Percentiles rank a stretch among this genome's conserved stretches.
Conservation (phyloP, 1,140 invertebrate genomes). For the Nylanderia fulva region DNA sequence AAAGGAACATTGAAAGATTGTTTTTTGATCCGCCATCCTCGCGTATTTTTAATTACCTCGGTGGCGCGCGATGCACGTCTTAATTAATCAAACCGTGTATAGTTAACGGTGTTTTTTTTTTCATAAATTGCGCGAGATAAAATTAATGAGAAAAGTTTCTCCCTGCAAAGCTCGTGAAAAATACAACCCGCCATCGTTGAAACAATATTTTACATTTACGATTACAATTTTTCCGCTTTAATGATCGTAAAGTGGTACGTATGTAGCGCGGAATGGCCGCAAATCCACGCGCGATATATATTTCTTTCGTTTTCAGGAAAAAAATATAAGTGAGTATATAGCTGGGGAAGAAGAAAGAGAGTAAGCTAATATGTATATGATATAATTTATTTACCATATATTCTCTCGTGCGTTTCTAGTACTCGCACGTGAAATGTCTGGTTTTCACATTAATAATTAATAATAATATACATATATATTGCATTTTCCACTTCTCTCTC, state of each 20-base stretch:
- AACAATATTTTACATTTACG: conserved; percentile 57
- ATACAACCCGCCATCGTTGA: conserved; percentile 18
- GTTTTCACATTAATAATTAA: conserved; percentile 28
- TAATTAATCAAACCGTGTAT: conserved; percentile 52
- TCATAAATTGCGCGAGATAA: conserved; percentile 33
- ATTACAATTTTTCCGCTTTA: conserved; percentile 51
- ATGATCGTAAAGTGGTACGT: conserved; percentile 36
- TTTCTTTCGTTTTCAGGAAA: conserved; percentile 5
- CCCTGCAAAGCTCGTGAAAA: conserved; percentile 40
- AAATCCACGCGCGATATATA: conserved; percentile 32
- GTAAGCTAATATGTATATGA: not conserved
- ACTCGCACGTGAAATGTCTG: not conserved
- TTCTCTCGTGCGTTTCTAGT: not conserved
- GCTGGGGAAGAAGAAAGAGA: not conserved
- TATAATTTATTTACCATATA: too few relatives aligned
- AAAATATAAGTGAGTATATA: conserved; percentile 2
- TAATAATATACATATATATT: not conserved
- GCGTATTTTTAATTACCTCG: conserved; percentile 31
- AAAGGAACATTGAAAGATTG: conserved; percentile 9
- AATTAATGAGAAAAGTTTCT: conserved; percentile 49
- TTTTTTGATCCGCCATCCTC: not conserved
- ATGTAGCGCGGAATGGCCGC: not conserved
- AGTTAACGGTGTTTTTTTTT: conserved; percentile 47
- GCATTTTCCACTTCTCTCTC: not conserved
- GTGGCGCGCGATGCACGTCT: conserved; percentile 32